Base-by-base conservation (phyloP, 2,888 invertebrate species). In the Agrenia bidenticulata region DNA sequence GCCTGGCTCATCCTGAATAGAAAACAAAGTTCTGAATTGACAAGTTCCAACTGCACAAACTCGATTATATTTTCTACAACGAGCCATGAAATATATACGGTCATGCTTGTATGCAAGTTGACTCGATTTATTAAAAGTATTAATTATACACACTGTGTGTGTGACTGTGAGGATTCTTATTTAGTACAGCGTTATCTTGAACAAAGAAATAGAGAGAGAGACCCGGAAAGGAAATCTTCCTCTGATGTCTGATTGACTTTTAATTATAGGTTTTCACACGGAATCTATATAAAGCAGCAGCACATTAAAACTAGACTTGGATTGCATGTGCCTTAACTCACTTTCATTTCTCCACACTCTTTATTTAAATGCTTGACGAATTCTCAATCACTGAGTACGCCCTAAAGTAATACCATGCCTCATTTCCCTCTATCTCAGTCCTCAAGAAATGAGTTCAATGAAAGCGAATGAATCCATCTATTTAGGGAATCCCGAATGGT, bases 191-290 rank as follows among this genome's bases (percentile, higher is more conserved):
- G n/a, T n/a, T n/a, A n/a, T n/a, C 45, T 11, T 45, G n/a, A 45
- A 45, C 45, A 45, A 45, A 5, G n/a, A 45, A 15, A 45, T 4
- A 19, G 45, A 45, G n/a, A 45, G 45, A 45, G 19, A 45, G 45
- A 45, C 45, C 45, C 45, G 45, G 45, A 45, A 45, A 45, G 45
- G 45, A 45, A 45, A 45, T 45, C 45, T 19, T 45, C 45, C 19
- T 45, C 45, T 45, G 45, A 45, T 45, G 4, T 45, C 45, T 45
- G 45, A 45, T 45, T 45, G 45, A 45, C 45, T 45, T 45, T 45
- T 45, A 45, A 45, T 45, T 45, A 45, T 45, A 45, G 45, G n/a
- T 45, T 45, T 45, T 45, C 45, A 45, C 45, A 15, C 45, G 19
- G 45, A 45, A 15, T 45, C 45, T 45, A 45, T 45, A 45, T 45